These are phyloP conservation scores for Autographa gamma DNA, from an alignment of 2,888 invertebrate genomes.

Conservation along the genomic window DNA sequence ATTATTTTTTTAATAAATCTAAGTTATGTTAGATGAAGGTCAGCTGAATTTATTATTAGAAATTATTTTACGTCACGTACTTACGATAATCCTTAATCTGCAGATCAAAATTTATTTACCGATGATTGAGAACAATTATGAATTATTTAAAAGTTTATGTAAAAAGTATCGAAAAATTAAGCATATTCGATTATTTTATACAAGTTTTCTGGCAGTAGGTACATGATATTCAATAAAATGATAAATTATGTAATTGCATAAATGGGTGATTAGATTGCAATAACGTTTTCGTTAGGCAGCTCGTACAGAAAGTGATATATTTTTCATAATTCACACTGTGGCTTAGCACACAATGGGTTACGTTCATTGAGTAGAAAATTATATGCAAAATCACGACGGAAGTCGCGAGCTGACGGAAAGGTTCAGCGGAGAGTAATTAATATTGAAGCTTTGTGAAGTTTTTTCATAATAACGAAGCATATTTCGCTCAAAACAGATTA, in stretches of 20 bases:
- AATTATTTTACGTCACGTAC: too few relatives aligned
- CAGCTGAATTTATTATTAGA: too few relatives aligned
- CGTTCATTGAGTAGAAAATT: slow-evolving; percentile 85
- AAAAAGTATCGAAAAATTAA: too few relatives aligned
- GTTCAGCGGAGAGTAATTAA: slow-evolving; percentile 79
- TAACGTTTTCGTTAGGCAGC: slow-evolving; percentile 22
- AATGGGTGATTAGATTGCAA: neutral
- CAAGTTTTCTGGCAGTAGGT: too few relatives aligned
- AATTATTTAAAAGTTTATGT: too few relatives aligned
- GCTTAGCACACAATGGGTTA: slow-evolving; percentile 62
- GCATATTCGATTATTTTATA: too few relatives aligned
- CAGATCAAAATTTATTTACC: too few relatives aligned
- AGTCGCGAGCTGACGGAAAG: slow-evolving; percentile 75
- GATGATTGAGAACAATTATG: too few relatives aligned
- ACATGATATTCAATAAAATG: too few relatives aligned
- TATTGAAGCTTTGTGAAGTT: slow-evolving; percentile 74
- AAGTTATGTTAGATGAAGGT: neutral
- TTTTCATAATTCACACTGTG: slow-evolving; percentile 47
- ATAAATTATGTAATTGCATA: neutral
- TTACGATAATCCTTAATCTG: too few relatives aligned
- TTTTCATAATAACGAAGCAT: slow-evolving; percentile 70
- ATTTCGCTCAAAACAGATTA: slow-evolving; percentile 73
- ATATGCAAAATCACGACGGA: slow-evolving; percentile 86
- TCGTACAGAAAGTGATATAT: slow-evolving; percentile 32
- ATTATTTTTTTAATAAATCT: neutral